Conservation (phyloP, 2,113 vertebrate genomes). For the Caracal caracal region DNA sequence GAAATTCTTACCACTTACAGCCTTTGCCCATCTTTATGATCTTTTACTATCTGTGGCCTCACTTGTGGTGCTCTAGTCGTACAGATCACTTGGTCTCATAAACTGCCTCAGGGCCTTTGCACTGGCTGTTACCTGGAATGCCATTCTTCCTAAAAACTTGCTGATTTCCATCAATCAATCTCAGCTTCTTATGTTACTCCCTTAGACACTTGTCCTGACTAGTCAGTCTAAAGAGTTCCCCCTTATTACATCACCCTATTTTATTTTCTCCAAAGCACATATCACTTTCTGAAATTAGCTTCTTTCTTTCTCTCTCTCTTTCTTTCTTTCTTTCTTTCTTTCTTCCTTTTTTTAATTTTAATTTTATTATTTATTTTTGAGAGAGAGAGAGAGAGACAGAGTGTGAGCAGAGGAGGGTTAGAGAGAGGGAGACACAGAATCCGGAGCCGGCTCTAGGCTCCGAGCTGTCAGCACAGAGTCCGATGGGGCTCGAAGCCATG, state of each 20-base stretch:
- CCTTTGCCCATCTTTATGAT: neutral
- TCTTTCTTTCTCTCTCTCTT: neutral
- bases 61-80: neutral
- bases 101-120: neutral
- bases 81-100: neutral
- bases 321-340: no score
- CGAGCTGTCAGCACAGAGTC: no score
- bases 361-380: no score
- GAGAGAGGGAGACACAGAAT: no score
- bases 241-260: neutral
- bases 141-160: neutral
- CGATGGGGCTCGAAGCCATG: no score
- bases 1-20: neutral
- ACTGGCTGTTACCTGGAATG: neutral
- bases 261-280: neutral
- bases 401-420: no score
- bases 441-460: no score
- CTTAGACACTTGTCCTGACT: neutral
- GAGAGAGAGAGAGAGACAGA: no score
- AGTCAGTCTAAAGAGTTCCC: neutral
- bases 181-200: neutral
- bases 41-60: neutral
- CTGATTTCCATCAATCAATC: neutral
- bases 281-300: neutral
- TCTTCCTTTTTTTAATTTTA: no score